These are phyloP conservation scores for Eupithecia insigniata DNA, from an alignment of 2,888 invertebrate genomes.

Conservation along the genomic window DNA sequence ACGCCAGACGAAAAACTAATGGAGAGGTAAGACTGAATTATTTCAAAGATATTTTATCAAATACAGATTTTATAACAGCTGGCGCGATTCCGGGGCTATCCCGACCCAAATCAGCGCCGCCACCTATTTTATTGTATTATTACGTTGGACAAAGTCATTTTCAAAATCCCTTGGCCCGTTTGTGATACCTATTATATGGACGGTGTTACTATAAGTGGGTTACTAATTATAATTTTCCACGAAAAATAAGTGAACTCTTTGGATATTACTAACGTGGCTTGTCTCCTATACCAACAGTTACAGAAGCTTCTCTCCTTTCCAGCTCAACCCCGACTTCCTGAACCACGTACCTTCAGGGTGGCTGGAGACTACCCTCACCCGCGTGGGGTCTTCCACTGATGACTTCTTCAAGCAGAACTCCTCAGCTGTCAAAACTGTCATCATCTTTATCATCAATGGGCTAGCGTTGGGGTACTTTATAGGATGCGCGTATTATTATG, in stretches of 20 bases:
- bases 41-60: too few relatives aligned
- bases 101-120: too few relatives aligned
- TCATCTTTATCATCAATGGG: constrained; percentile 64
- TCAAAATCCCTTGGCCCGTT: too few relatives aligned
- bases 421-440: constrained; percentile 54
- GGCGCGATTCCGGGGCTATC: too few relatives aligned
- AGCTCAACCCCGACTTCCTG: constrained; percentile 63
- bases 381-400: constrained; percentile 61
- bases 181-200: too few relatives aligned
- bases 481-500: constrained; percentile 69
- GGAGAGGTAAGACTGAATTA: constrained; percentile 50
- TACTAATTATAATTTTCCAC: too few relatives aligned
- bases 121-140: too few relatives aligned
- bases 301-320: constrained; percentile 27
- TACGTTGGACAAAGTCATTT: too few relatives aligned
- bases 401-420: constrained; percentile 65
- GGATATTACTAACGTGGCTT: neutral
- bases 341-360: constrained; percentile 68
- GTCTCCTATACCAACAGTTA: neutral
- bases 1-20: constrained; percentile 40
- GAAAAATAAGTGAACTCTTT: too few relatives aligned
- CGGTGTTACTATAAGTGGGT: too few relatives aligned
- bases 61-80: too few relatives aligned
- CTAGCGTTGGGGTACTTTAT: constrained; percentile 69
- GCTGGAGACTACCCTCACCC: constrained; percentile 63